These are phyloP conservation scores for Stenoptilia bipunctidactyla DNA, from an alignment of 2,888 invertebrate species.

Conservation along the genomic window DNA sequence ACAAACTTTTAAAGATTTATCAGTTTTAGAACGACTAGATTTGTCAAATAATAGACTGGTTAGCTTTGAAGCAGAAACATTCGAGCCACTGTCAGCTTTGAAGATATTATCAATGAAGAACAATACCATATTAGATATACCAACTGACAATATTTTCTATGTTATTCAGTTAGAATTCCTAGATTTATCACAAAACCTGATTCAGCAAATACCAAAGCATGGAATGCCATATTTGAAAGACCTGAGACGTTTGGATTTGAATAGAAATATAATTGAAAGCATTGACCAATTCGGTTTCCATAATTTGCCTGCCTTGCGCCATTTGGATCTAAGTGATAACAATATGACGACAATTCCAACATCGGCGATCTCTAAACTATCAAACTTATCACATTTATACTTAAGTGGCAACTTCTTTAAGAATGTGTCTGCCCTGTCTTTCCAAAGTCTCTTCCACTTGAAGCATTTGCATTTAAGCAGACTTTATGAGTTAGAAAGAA, in stretches of 20 bases:
- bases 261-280: slow-evolving; percentile 81
- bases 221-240: slow-evolving; percentile 81
- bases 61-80: slow-evolving; percentile 78
- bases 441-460: slow-evolving; percentile 86
- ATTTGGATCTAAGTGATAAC: slow-evolving; percentile 85
- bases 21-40: slow-evolving; percentile 79
- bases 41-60: slow-evolving; percentile 82
- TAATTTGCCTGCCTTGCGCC: slow-evolving; percentile 78
- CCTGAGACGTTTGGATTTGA: slow-evolving; percentile 77
- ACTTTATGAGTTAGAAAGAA: slow-evolving; percentile 74
- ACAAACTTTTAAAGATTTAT: slow-evolving; percentile 83
- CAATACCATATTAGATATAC: slow-evolving; percentile 84
- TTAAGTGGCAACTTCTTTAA: slow-evolving; percentile 85
- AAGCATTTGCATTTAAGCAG: slow-evolving; percentile 80
- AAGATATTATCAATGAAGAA: slow-evolving; percentile 80
- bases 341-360: slow-evolving; percentile 85
- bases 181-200: slow-evolving; percentile 83
- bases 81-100: slow-evolving; percentile 78
- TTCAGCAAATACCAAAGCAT: slow-evolving; percentile 78
- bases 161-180: slow-evolving; percentile 78
- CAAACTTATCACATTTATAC: slow-evolving; percentile 80
- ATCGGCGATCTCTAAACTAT: slow-evolving; percentile 80
- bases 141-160: slow-evolving; percentile 76
- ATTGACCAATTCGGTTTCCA: slow-evolving; percentile 81
- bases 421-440: slow-evolving; percentile 80